phyloP scores from a whole-genome alignment of 2,888 invertebrate genomes.

The Diplazon laetatorius region DNA sequence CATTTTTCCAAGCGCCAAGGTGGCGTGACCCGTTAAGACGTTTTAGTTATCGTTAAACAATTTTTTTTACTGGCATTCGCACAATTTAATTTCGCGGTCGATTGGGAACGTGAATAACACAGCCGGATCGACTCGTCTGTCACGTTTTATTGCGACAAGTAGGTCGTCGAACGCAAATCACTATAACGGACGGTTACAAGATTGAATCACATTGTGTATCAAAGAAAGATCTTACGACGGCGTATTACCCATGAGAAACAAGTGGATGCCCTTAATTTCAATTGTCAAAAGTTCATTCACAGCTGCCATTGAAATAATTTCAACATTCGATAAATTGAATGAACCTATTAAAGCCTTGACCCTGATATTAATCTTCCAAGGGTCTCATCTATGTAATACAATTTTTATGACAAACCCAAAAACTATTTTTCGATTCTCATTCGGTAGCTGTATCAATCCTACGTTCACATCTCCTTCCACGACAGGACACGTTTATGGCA shows the following conservation, averaged over 20 bases:
- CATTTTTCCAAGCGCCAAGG: no score
- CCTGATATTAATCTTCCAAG: conserved; percentile 4
- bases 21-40: no score
- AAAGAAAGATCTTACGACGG: not conserved
- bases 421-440: not conserved
- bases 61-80: no score
- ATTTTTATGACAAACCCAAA: not conserved
- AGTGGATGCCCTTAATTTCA: not conserved
- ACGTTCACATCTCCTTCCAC: no score
- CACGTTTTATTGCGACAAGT: conserved; percentile 53
- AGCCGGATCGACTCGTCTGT: not conserved
- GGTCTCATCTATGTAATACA: not conserved
- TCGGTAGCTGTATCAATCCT: no score
- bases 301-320: not conserved
- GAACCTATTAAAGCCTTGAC: conserved; percentile 13
- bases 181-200: conserved; percentile 17
- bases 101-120: not conserved
- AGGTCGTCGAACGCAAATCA: conserved; percentile 51
- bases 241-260: not conserved
- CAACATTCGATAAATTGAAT: conserved; percentile 15
- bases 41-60: no score
- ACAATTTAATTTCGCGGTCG: not conserved
- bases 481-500: no score
- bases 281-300: not conserved
- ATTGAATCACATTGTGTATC: not conserved